Evolutionary conservation across 1,140 invertebrate species (phyloP), one percentile per base, ranked within the genome.

Genomic region (Drosophila bocki): DNA sequence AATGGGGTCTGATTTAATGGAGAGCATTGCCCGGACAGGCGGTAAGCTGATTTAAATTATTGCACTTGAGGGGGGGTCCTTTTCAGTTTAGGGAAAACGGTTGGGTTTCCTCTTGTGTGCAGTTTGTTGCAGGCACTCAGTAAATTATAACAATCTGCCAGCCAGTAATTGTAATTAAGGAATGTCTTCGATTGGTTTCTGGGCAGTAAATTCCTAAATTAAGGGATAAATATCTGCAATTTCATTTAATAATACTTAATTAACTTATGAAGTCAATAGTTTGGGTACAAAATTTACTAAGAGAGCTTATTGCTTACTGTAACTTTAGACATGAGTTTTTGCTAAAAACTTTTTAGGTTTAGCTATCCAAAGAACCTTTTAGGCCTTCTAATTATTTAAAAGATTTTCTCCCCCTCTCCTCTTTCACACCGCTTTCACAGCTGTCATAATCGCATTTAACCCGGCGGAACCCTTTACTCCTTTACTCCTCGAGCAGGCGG

Each of bases 1-100:
- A 79, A 79, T 88, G 59, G 53, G 45, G 56, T n/a, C 68, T 53
- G 57, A 63, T 79, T 79, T 84, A 84, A 78, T 88, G 65, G 69
- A 78, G 84, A 70, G 75, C 32, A 48, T 35, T n/a, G 62, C 29
- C 17, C 39, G 61, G 60, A 47, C 75, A 60, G 50, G 22, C 63
- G 26, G 64, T 69, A 78, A 69, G 64, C 56, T 48, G 56, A 59
- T 45, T 76, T 67, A 76, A 75, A 76, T 76, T 58, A 76, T 67
- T 39, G 53, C 72, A 39, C 51, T 54, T 22, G 17, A 37, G 35
- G 22, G 67, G 26, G 22, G 11, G n/a, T 59, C 32, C 60, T 17
- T 39, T 53, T 56, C n/a, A 32, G 51, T 39, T 39, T 47, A 22
- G 47, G 39, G 37, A 41, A 60, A 62, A 26, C 56, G n/a, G 13